These are phyloP conservation scores for Cyprinella venusta DNA, from an alignment of 2,797 vertebrate species.

Conservation along the genomic window DNA sequence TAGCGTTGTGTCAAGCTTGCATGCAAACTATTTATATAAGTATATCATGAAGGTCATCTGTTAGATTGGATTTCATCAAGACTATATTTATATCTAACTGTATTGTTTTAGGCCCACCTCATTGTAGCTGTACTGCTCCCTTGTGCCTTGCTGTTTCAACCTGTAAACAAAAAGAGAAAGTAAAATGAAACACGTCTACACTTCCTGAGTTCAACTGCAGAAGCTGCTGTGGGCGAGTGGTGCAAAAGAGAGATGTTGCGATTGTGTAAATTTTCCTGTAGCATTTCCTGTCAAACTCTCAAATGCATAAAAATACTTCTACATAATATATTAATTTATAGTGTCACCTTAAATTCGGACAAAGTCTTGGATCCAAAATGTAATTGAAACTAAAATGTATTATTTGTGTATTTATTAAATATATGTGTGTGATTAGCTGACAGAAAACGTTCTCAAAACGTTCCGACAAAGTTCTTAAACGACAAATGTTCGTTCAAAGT, in stretches of 20 bases:
- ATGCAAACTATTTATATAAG: slow-evolving; percentile 2
- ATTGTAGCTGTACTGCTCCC: slow-evolving; percentile 86
- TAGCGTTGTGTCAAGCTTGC: slow-evolving; percentile 19
- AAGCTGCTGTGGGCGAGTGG: not conserved
- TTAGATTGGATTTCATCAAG: slow-evolving; percentile 62
- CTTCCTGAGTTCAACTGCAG: slow-evolving; percentile 40
- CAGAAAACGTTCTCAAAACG: too few relatives aligned
- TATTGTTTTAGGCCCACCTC: slow-evolving; percentile 72
- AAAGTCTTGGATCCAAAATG: not conserved
- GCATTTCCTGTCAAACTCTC: slow-evolving; percentile 7
- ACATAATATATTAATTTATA: not conserved
- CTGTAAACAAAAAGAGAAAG: slow-evolving; percentile 62
- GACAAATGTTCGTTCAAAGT: too few relatives aligned
- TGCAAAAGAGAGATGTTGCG: slow-evolving; percentile 22
- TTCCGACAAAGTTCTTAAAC: not conserved
- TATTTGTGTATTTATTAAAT: not conserved
- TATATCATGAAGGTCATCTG: slow-evolving; percentile 66
- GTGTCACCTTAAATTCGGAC: not conserved
- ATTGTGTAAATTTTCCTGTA: not conserved
- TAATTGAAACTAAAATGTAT: not conserved
- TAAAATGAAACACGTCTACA: slow-evolving; percentile 48
- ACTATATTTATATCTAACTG: slow-evolving; percentile 49
- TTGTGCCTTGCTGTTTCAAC: slow-evolving; percentile 82
- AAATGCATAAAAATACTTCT: not conserved
- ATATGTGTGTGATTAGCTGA: not conserved